Conservation (phyloP, 2,797 vertebrate species). For the Sebastolobus altivelis region DNA sequence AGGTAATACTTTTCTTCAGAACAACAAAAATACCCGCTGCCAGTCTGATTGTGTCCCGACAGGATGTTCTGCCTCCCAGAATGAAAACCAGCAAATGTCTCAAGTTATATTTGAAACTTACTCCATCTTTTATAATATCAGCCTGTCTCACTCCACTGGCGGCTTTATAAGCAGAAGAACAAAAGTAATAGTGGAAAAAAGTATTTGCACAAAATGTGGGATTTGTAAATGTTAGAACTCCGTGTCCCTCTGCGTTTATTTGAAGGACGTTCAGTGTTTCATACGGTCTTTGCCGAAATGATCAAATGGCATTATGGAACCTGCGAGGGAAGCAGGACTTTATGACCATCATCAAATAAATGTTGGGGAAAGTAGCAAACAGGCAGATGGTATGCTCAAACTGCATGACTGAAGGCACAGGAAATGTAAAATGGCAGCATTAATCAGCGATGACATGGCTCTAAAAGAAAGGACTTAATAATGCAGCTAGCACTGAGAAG, state of each 20-base stretch:
- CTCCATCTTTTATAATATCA: constrained; percentile 59
- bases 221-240: constrained; percentile 45
- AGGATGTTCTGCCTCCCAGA: constrained; percentile 24
- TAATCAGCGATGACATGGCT: constrained; percentile 13
- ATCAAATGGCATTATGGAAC: constrained; percentile 23
- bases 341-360: constrained; percentile 39
- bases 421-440: constrained; percentile 19
- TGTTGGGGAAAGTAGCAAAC: constrained; percentile 17
- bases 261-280: constrained; percentile 8
- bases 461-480: constrained; percentile 11
- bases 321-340: constrained; percentile 25
- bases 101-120: constrained; percentile 62
- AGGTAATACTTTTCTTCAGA: constrained; percentile 38
- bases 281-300: background rate
- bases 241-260: background rate
- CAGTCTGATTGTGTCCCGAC: constrained; percentile 16
- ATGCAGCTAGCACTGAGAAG: background rate
- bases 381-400: constrained; percentile 38
- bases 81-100: constrained; percentile 55
- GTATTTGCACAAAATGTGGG: constrained; percentile 11
- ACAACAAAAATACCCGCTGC: constrained; percentile 35
- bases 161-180: constrained; percentile 45
- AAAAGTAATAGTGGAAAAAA: constrained; percentile 42
- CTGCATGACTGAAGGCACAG: constrained; percentile 23
- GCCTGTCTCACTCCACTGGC: constrained; percentile 10